Percentiles rank a stretch among this genome's conserved stretches.
Conservation (phyloP, 2,888 invertebrate genomes). For the Dione vanillae region DNA sequence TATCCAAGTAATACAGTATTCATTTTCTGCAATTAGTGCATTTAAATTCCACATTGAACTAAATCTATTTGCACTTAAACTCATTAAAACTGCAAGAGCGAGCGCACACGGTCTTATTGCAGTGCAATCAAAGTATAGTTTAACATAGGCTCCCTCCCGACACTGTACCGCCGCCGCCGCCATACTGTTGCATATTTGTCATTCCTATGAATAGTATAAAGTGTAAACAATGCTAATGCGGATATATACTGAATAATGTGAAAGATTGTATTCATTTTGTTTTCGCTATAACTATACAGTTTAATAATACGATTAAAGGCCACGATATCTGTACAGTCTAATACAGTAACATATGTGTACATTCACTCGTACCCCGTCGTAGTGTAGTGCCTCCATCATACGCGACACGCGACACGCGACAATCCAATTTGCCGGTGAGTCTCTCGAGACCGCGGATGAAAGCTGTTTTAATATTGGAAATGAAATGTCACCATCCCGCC, state of each 20-base stretch:
- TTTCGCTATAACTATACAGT: neutral
- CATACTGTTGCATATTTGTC: neutral
- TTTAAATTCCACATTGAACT: neutral
- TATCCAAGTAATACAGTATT: no score
- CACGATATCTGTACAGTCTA: neutral
- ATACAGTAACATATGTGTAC: neutral
- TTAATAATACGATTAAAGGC: neutral
- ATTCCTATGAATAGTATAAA: neutral
- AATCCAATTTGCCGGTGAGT: slow-evolving; percentile 16
- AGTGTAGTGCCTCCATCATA: neutral
- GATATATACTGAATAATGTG: no score
- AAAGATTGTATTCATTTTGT: no score
- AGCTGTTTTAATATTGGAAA: slow-evolving; percentile 18
- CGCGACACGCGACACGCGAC: slow-evolving; percentile 16
- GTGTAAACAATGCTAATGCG: no score
- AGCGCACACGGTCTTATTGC: neutral
- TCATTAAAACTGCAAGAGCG: neutral
- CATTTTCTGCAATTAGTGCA: neutral
- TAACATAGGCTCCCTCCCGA: no score
- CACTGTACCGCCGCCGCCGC: no score
- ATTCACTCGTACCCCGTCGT: no score
- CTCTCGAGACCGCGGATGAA: neutral
- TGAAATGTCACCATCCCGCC: slow-evolving; percentile 10
- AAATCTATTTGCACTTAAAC: neutral
- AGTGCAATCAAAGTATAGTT: neutral